Base-by-base conservation (phyloP, 2,888 invertebrate species). In the Seira ritae region DNA sequence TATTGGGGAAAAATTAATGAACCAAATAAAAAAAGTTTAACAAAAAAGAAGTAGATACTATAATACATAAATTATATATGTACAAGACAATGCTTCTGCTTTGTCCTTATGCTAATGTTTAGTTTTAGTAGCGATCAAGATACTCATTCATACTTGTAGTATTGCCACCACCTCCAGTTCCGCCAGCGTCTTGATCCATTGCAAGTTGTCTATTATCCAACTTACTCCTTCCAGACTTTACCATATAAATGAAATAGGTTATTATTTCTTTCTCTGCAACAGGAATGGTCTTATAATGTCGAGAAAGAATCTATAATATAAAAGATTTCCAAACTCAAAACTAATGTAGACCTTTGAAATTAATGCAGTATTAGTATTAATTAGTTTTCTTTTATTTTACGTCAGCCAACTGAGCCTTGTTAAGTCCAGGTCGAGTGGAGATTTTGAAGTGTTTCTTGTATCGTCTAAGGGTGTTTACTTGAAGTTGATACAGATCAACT, bases 361-460 rank as follows among this genome's bases (percentile, higher is more conserved):
- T 8, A 6, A 62, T 17, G 62, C 20, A 19, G 19, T 20, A 50
- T 20, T 31, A n/a, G n/a, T n/a, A n/a, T n/a, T 17, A 23, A 78
- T n/a, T n/a, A n/a, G n/a, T n/a, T n/a, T n/a, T n/a, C n/a, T n/a
- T n/a, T n/a, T n/a, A 80, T 92, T 93, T 95, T 93, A 98, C 98
- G 93, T 98, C 98, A 87, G 97, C 97, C 90, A 98, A 92, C 92
- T 98, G 98, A 82, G 97, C 96, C 91, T 99, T 98, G 90, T 98
- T 98, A 89, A 97, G 92, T 37, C 98, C 97, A 68, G 97, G 98
- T 89, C 96, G 92, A 12, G 97, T 96, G 55, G 96, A 93, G 81
- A 98, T 95, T 91, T 98, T 98, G 90, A 95, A 98, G 90, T 97
- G 97, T 86, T 95, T 94, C 91, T 98, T 98, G 91, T 98, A 98